Evolutionary conservation across 53 echinoderm and acorn worm species (phyloP).

Genomic region (Astropecten irregularis): DNA sequence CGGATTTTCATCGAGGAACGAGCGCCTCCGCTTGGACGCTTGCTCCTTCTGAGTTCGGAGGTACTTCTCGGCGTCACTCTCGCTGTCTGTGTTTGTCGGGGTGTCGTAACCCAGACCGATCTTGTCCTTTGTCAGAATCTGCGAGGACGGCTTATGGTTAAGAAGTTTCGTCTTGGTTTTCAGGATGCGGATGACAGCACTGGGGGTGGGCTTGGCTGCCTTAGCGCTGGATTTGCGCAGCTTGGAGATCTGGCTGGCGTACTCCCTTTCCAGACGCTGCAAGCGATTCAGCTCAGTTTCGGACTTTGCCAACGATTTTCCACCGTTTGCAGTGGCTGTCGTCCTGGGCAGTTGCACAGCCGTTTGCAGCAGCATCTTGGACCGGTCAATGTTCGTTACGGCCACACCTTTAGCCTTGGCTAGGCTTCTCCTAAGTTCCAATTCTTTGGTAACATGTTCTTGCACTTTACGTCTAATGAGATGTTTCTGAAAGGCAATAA

Average conservation of each 20-base stretch:
- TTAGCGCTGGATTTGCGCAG: constrained; percentile 59
- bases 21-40: constrained; percentile 64
- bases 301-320: background rate
- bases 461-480: constrained; percentile 27
- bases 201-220: constrained; percentile 21
- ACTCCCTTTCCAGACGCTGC: constrained; percentile 79
- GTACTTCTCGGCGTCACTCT: constrained; percentile 33
- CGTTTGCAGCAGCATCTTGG: constrained; percentile 27
- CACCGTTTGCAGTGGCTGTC: background rate
- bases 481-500: constrained; percentile 37
- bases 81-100: constrained; percentile 58
- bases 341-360: constrained; percentile 3
- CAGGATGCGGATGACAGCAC: constrained; percentile 50
- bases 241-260: constrained; percentile 71
- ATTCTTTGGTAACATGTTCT: constrained; percentile 41
- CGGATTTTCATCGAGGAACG: constrained; percentile 85
- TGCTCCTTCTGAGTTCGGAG: background rate
- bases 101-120: constrained; percentile 67
- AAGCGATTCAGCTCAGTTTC: constrained; percentile 69
- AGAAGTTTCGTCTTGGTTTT: constrained; percentile 29
- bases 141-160: constrained; percentile 75
- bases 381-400: constrained; percentile 49
- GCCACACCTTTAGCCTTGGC: constrained; percentile 58
- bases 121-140: constrained; percentile 85
- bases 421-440: constrained; percentile 29